Base-by-base conservation (phyloP, 2,113 vertebrate species). In the Cryptomyrus ogoouensis region DNA sequence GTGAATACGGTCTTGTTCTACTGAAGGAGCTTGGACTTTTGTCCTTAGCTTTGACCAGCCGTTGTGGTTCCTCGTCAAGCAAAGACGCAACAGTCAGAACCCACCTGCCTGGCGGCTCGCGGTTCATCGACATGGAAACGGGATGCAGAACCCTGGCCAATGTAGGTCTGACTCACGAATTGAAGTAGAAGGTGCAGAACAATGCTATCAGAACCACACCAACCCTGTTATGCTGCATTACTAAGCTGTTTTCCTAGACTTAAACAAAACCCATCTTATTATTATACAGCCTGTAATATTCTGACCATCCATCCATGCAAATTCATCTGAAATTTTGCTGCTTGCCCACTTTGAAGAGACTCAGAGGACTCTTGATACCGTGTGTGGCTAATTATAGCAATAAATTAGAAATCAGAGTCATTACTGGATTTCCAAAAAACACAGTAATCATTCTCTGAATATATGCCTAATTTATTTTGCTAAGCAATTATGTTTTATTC, bases 331-430 rank as follows among this genome's bases (percentile, higher is more conserved):
- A 31, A 19, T 87, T 47, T 19, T 19, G n/a, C 50, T 35, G 15
- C 31, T 10, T 17, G 50, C 10, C n/a, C n/a, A 86, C 46, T 27
- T 46, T 15, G 5, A 86, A 27, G 44, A 31, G 46, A 83, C 77
- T 42, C 8, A 1, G 8, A 17, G 10, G 47, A 86, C n/a, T 83
- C 17, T 44, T 42, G n/a, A 13, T 50, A 50, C 84, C n/a, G 5
- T 19, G n/a, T 50, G 84, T 87, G 31, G 85, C 50, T 39, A 87
- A 31, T 56, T 87, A 56, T 87, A 56, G 24, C 31, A 35, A 56
- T 52, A 35, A 53, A 87, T 87, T 87, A 87, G 47, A 87, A 52
- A 35, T 87, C 50, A 87, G 13, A 13, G 50, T 87, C 31, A 87
- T 53, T 87, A 19, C 85, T 50, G 31, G 15, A 35, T 86, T 52